Conservation (phyloP, 2,888 invertebrate genomes). For the Phortica okadai region DNA sequence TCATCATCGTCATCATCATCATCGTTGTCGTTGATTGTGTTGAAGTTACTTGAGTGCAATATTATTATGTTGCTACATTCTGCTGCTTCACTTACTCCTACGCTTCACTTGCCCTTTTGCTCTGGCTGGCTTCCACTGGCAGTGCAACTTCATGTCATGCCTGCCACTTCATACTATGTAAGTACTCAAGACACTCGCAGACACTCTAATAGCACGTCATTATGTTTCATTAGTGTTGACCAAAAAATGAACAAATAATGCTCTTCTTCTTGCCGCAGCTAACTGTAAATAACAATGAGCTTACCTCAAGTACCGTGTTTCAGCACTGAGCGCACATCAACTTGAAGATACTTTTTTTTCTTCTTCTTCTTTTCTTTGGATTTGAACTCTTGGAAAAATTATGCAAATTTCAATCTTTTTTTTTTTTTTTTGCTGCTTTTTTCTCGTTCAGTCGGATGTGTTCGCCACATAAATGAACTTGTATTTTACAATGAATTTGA, state of each 20-base stretch:
- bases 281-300: constrained; percentile 5
- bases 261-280: constrained; percentile 1
- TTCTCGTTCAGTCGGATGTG: constrained; percentile 58
- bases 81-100: no score
- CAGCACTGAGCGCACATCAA: background rate
- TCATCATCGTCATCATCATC: no score
- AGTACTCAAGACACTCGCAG: constrained; percentile 32
- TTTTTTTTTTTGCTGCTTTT: constrained; percentile 32
- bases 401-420: no score
- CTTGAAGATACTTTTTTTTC: background rate
- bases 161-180: background rate
- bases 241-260: constrained; percentile 6
- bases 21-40: no score
- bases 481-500: constrained; percentile 67
- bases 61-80: no score
- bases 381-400: constrained; percentile 8
- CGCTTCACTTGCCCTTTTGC: no score
- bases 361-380: background rate
- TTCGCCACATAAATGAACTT: constrained; percentile 65
- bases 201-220: constrained; percentile 64
- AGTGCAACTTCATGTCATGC: no score
- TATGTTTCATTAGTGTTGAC: constrained; percentile 61
- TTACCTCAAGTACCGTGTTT: background rate
- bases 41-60: no score
- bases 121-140: no score